Evolutionary conservation across 2,113 vertebrate species (phyloP), one percentile per base, ranked within the genome.

Genomic region (Calonectris borealis): DNA sequence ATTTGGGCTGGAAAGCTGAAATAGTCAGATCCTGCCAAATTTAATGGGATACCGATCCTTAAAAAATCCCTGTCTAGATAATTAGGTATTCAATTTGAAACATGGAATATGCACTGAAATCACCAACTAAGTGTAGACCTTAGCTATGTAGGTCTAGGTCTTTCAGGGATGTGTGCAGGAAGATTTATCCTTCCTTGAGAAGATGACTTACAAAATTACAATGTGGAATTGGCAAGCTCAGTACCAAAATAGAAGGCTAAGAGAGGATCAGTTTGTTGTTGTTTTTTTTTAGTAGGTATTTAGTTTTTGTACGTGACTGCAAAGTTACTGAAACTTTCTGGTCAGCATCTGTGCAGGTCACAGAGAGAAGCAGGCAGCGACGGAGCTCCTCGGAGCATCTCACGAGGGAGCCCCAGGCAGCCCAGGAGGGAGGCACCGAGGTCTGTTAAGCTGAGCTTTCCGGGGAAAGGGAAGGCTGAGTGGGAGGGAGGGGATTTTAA

Each of bases 241-340:
- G 48, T 9, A 7, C 38, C 44, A 36, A 57, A 87, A 32, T 1
- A 10, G 0, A 7, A 64, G 9, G 16, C 27, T 18, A 27, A 51
- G n/a, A 75, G 19, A 34, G 32, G 25, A 51, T 46, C 32, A 8
- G 16, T 1, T 44, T 11, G 18, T 40, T 54, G 58, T 9, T 16
- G 8, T 7, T 6, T 60, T 17, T 16, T 60, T 78, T 65, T 6
- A 9, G 24, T 2, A 24, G 2, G 8, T 19, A 2, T 80, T 85
- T 66, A 14, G 11, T 8, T 25, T 15, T 16, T 26, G 55, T 22
- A 3, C 1, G 2, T 20, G 55, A 10, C 10, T 48, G 48, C 36
- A 46, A 46, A 68, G 72, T 7, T 38, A 34, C 32, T 14, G 36
- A 0, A 58, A 22, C 36, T 26, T 78, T 54, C 51, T 65, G 42